These are phyloP conservation scores for Myzus persicae DNA, from an alignment of 1,140 invertebrate species.

Conservation along the genomic window DNA sequence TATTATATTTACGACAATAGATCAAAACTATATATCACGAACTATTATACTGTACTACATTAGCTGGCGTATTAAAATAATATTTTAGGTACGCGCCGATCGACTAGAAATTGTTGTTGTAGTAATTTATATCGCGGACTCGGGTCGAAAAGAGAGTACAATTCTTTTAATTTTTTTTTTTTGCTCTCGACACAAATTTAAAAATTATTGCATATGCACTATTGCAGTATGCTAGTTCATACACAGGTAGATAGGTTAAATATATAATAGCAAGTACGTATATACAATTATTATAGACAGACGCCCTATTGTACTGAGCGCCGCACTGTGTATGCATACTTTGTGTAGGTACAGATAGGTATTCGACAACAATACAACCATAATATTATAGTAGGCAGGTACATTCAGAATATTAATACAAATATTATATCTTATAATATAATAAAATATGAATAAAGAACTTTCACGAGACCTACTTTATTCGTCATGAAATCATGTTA, in stretches of 20 bases:
- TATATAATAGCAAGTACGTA: background rate
- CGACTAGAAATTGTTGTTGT: background rate
- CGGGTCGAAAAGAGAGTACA: background rate
- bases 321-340: background rate
- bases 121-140: background rate
- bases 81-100: background rate
- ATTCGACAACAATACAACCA: background rate
- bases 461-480: slow-evolving; percentile 46
- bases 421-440: background rate
- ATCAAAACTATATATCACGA: background rate
- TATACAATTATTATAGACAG: background rate
- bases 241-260: background rate
- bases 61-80: background rate
- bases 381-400: background rate
- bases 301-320: background rate
- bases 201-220: background rate
- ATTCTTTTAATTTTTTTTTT: too few species aligned
- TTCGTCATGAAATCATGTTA: slow-evolving; percentile 34
- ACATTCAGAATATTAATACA: slow-evolving; percentile 30
- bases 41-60: background rate
- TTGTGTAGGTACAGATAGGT: background rate
- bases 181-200: background rate
- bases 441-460: background rate
- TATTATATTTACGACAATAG: background rate
- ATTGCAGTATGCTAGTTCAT: background rate